Evolutionary conservation across 92 coral and sea anemone species (phyloP).

Genomic region (Galaxea fascicularis): DNA sequence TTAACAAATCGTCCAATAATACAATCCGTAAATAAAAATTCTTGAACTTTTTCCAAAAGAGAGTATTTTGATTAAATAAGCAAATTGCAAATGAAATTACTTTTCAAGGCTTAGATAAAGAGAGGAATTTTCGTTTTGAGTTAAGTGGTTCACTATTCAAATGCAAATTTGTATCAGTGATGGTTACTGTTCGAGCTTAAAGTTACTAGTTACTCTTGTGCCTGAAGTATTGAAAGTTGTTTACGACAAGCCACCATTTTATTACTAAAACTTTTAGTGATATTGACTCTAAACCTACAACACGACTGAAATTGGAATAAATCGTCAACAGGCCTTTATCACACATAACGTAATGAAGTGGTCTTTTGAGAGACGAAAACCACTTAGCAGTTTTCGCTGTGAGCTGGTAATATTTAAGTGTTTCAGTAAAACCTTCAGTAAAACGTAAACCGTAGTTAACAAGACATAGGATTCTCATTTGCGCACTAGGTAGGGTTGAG

Average conservation of each 20-base stretch:
- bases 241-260: constrained; percentile 5
- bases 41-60: neutral
- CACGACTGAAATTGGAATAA: neutral
- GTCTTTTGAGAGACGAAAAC: neutral
- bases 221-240: constrained; percentile 15
- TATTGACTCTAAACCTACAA: neutral
- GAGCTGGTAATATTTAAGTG: too few relatives aligned
- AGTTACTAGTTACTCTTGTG: neutral
- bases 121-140: constrained; percentile 15
- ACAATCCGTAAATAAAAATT: neutral
- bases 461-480: too few relatives aligned
- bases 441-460: too few relatives aligned
- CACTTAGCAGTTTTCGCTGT: neutral
- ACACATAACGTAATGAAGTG: neutral
- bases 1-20: neutral
- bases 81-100: neutral
- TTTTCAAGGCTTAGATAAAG: constrained; percentile 14
- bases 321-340: neutral
- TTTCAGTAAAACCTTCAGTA: too few relatives aligned
- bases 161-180: constrained; percentile 24
- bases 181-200: constrained; percentile 1
- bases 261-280: neutral
- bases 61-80: neutral
- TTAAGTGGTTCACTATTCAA: constrained; percentile 13
- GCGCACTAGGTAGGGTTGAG: too few relatives aligned